phyloP scores from a whole-genome alignment of 2,797 vertebrate genomes.

The Harpagifer antarcticus region DNA sequence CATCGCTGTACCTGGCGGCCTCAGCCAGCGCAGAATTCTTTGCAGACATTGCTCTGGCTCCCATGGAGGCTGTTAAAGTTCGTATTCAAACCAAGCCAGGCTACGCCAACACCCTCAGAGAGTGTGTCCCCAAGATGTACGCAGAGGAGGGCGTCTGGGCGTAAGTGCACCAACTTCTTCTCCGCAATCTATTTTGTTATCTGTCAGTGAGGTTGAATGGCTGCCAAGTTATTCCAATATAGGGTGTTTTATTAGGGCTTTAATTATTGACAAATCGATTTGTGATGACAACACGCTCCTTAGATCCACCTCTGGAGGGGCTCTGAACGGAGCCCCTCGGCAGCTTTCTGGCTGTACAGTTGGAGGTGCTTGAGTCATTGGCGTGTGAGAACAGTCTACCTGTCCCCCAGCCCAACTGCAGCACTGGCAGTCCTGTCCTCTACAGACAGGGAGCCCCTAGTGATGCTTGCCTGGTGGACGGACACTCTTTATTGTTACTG shows the following conservation, averaged over 20 bases:
- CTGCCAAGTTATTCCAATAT: not conserved
- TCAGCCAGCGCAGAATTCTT: conserved; percentile 99
- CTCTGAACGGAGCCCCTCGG: conserved; percentile 79
- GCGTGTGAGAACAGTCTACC: conserved; percentile 94
- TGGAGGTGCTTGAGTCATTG: conserved; percentile 97
- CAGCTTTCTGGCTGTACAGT: conserved; percentile 93
- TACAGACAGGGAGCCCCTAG: conserved; percentile 74
- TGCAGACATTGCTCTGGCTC: conserved; percentile 96
- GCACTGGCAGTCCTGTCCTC: conserved; percentile 81
- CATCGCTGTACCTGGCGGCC: conserved; percentile 93
- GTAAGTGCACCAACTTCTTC: conserved; percentile 82
- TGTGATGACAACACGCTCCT: conserved; percentile 56
- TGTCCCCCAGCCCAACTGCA: conserved; percentile 86
- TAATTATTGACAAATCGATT: not conserved
- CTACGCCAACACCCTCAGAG: conserved; percentile 92
- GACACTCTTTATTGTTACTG: conserved; percentile 75
- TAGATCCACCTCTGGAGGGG: conserved; percentile 97
- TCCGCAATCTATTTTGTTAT: conserved; percentile 56
- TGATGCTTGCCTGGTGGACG: conserved; percentile 85
- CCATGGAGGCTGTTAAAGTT: conserved; percentile 98
- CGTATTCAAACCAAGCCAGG: conserved; percentile 98
- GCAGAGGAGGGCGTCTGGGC: conserved; percentile 94
- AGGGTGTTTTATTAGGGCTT: not conserved
- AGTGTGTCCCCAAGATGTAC: conserved; percentile 94
- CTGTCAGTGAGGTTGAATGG: not conserved